Evolutionary conservation across 2,888 invertebrate species (phyloP).

Genomic region (Limnephilus marmoratus): DNA sequence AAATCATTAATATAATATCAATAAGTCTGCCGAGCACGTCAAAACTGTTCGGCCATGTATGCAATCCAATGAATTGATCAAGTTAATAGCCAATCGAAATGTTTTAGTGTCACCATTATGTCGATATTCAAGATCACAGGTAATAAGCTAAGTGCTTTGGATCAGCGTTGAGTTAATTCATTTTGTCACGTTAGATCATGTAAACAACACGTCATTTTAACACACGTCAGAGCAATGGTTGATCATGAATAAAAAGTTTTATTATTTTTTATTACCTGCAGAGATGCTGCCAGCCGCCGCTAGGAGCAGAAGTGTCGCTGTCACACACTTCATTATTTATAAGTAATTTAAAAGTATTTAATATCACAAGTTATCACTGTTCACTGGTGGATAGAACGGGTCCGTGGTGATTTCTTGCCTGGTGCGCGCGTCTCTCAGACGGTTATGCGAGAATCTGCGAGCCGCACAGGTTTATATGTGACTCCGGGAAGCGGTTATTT

Average conservation of each 20-base stretch:
- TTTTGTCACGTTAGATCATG: neutral
- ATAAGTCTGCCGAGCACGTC: neutral
- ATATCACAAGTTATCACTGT: constrained; percentile 31
- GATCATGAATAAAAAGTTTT: constrained; percentile 8
- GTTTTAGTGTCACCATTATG: neutral
- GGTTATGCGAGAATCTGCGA: neutral
- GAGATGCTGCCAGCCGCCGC: constrained; percentile 34
- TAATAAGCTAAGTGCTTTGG: neutral
- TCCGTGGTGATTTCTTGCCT: neutral
- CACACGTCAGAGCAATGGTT: neutral
- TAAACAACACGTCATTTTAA: neutral
- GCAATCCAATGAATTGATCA: neutral
- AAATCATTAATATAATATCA: neutral
- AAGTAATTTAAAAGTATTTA: neutral
- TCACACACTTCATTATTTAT: constrained; percentile 39
- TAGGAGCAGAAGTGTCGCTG: constrained; percentile 49
- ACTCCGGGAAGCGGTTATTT: constrained; percentile 43
- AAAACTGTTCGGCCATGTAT: neutral
- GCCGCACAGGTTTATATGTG: constrained; percentile 52
- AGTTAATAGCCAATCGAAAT: neutral
- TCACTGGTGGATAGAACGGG: neutral
- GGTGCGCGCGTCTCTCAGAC: neutral
- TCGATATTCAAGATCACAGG: neutral
- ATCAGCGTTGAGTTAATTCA: neutral
- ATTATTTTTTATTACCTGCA: constrained; percentile 35